phyloP scores from a whole-genome alignment of 1,140 invertebrate genomes.

The Calliphora vicina region DNA sequence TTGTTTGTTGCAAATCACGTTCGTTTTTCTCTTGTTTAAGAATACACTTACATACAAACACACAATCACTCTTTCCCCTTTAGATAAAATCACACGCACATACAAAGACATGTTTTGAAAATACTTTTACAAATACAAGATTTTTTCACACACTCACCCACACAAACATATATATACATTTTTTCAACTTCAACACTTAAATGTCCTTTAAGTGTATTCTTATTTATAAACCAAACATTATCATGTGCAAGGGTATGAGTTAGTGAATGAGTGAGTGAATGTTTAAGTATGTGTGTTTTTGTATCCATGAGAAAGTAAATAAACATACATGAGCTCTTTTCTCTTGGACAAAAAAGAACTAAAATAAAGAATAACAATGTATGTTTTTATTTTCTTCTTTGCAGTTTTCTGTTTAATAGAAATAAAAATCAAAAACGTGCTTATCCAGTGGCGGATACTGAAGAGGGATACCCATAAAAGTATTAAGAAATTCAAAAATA shows the following conservation, averaged over 20 bases:
- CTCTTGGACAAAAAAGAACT: neutral
- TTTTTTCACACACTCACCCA: neutral
- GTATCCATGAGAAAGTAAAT: neutral
- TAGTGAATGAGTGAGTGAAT: neutral
- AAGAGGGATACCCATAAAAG: neutral
- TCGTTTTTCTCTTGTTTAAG: neutral
- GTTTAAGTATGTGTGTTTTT: neutral
- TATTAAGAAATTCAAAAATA: too few species aligned
- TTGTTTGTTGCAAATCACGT: slow-evolving; percentile 24
- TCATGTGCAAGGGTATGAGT: neutral
- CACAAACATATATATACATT: neutral
- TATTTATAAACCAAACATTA: slow-evolving; percentile 1
- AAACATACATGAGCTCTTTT: slow-evolving; percentile 12
- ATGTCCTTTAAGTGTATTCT: slow-evolving; percentile 25
- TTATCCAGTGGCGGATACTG: neutral
- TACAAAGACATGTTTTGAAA: neutral
- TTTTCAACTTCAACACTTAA: slow-evolving; percentile 22
- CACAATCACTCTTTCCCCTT: neutral
- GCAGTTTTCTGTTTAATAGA: neutral
- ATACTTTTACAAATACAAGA: neutral
- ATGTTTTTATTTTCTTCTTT: neutral
- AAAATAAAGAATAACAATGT: neutral
- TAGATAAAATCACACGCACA: neutral
- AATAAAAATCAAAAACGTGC: neutral
- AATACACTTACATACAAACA: too few species aligned